phyloP scores from a whole-genome alignment of 2,797 vertebrate genomes.

The Silurus aristotelis region DNA sequence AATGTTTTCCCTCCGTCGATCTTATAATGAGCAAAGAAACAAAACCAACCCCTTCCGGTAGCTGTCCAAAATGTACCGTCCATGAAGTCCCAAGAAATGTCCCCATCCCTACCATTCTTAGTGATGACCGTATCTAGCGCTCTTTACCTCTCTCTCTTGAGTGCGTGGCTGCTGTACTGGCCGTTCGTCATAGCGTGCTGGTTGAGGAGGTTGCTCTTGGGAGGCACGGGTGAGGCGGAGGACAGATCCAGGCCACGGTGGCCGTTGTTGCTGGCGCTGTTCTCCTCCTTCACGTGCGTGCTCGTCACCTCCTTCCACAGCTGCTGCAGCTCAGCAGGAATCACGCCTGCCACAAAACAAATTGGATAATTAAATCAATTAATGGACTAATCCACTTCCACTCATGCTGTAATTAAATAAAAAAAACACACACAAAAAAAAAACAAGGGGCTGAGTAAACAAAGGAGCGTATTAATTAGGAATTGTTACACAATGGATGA shows the following conservation, averaged over 20 bases:
- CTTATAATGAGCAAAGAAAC: too few relatives aligned
- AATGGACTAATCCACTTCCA: constrained; percentile 92
- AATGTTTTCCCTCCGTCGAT: constrained; percentile 17
- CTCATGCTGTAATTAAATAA: constrained; percentile 97
- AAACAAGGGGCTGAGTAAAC: constrained; percentile 87
- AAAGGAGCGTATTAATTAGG: constrained; percentile 89
- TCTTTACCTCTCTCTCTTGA: constrained; percentile 91
- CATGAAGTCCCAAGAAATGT: too few relatives aligned
- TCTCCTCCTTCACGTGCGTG: constrained; percentile 88
- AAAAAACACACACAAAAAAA: constrained; percentile 74
- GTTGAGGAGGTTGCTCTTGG: constrained; percentile 91
- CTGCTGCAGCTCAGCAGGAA: constrained; percentile 98
- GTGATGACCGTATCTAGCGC: background rate
- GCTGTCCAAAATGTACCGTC: background rate
- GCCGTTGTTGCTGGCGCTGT: constrained; percentile 80
- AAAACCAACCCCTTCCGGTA: background rate
- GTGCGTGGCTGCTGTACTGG: constrained; percentile 88
- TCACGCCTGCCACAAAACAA: constrained; percentile 99
- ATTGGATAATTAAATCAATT: constrained; percentile 99
- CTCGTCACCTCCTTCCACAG: constrained; percentile 99
- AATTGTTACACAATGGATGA: constrained; percentile 72
- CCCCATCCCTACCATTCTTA: too few relatives aligned
- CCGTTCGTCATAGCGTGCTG: constrained; percentile 93
- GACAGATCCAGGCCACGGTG: constrained; percentile 95
- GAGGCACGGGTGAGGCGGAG: constrained; percentile 86